Evolutionary conservation across 2,888 invertebrate species (phyloP), one percentile per base, ranked within the genome.

Genomic region (Acleris holmiana): DNA sequence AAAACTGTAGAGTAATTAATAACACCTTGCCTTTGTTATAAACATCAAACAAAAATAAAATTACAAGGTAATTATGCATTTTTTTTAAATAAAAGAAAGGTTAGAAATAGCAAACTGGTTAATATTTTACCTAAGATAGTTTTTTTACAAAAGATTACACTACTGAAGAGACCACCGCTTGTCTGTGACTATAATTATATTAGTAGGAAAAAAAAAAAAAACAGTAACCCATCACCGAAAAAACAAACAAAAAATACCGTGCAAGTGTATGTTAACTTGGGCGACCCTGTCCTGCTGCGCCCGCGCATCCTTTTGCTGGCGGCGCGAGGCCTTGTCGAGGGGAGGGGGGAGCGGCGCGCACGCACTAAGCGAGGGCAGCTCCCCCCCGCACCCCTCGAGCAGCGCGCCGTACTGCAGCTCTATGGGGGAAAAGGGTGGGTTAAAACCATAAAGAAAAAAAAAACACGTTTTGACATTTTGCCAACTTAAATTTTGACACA

Each of bases 221-320:
- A 13, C 23, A 13, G 25, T 1, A 21, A 50, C n/a, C 61, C 71
- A 70, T 25, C 69, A 66, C 67, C 60, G 69, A 71, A 72, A 68
- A 62, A 68, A 70, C 74, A 75, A 72, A 76, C 80, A 76, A 76
- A 78, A 79, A 95, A 94, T 95, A 97, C 97, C 97, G 90, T 96
- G 96, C 78, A 96, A 94, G 89, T 97, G 97, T 79, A 96, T 96
- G 93, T 96, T 96, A 93, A 96, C 95, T 93, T 95, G 95, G 77
- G 95, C 95, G 77, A 96, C 88, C 91, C 95, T 95, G 84, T 96
- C 96, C 83, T 96, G 91, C 74, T 95, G 95, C 81, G 96, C 94
- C 71, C 95, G 95, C 77, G 95, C 94, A 76, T 95, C 89, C 85
- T 95, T 95, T 69, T 95, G 93, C 68, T 85, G 86, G 4, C 86